Evolutionary conservation across 2,113 vertebrate genomes (phyloP).

Genomic region (Ciconia boyciana): DNA sequence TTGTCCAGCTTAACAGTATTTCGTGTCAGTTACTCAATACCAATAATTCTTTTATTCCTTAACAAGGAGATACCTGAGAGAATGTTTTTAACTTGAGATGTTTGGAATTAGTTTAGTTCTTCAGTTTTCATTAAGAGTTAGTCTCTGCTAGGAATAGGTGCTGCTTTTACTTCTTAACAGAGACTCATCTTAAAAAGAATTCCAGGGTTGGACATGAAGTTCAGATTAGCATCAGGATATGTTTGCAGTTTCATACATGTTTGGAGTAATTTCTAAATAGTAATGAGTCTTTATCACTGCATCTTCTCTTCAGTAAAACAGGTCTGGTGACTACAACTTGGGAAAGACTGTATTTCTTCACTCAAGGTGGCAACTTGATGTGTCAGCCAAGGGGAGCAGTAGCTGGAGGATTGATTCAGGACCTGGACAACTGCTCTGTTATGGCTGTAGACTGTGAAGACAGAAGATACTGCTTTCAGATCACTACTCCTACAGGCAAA

Average conservation of each 20-base stretch:
- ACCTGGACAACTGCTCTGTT: conserved; percentile 98
- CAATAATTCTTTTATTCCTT: neutral
- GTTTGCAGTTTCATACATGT: neutral
- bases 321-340: conserved; percentile 96
- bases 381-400: conserved; percentile 95
- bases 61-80: neutral
- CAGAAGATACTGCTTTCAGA: conserved; percentile 96
- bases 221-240: neutral
- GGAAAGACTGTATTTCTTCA: conserved; percentile 98
- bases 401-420: conserved; percentile 94
- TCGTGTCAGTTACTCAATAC: neutral
- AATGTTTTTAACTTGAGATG: neutral
- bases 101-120: neutral
- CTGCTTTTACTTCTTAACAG: conserved; percentile 6
- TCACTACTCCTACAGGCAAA: conserved; percentile 92
- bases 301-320: conserved; percentile 83
- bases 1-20: neutral
- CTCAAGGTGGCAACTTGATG: conserved; percentile 98
- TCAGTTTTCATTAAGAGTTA: neutral
- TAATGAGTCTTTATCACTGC: neutral
- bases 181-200: neutral
- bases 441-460: conserved; percentile 98
- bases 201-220: neutral
- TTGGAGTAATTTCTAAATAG: neutral
- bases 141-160: neutral